phyloP scores from a whole-genome alignment of 2,797 vertebrate genomes.

The Lepus townsendii region DNA sequence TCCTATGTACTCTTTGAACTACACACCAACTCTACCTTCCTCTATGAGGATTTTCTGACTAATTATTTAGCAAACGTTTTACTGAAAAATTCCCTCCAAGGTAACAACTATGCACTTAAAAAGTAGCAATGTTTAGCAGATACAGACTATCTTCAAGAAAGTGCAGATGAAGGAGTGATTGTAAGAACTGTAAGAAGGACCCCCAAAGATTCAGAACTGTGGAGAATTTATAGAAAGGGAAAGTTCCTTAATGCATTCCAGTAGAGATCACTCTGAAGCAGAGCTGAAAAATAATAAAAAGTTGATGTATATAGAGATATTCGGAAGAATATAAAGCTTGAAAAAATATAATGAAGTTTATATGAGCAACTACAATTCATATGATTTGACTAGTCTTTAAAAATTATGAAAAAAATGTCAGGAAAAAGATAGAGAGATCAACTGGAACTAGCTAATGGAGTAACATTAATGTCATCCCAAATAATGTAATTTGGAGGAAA shows the following conservation, averaged over 20 bases:
- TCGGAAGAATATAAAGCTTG: neutral
- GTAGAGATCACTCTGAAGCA: neutral
- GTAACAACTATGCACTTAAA: neutral
- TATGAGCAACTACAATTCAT: neutral
- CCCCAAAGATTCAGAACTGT: neutral
- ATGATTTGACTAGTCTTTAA: constrained; percentile 42
- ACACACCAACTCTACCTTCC: neutral
- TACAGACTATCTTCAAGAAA: neutral
- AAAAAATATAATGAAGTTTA: neutral
- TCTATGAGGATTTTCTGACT: neutral
- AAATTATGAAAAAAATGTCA: constrained; percentile 2
- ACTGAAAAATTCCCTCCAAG: neutral
- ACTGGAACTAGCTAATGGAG: neutral
- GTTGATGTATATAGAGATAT: neutral
- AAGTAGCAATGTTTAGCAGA: neutral
- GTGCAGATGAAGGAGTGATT: neutral
- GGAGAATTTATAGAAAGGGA: neutral
- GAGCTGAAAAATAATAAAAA: neutral
- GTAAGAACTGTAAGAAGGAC: neutral
- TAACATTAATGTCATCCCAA: constrained; percentile 2
- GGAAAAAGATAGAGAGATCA: neutral
- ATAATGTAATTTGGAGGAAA: neutral
- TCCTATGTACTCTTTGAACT: neutral
- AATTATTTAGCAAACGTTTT: neutral
- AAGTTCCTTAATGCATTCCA: neutral